Conservation (phyloP, 1,140 invertebrate genomes). For the Coenobita brevimanus region DNA sequence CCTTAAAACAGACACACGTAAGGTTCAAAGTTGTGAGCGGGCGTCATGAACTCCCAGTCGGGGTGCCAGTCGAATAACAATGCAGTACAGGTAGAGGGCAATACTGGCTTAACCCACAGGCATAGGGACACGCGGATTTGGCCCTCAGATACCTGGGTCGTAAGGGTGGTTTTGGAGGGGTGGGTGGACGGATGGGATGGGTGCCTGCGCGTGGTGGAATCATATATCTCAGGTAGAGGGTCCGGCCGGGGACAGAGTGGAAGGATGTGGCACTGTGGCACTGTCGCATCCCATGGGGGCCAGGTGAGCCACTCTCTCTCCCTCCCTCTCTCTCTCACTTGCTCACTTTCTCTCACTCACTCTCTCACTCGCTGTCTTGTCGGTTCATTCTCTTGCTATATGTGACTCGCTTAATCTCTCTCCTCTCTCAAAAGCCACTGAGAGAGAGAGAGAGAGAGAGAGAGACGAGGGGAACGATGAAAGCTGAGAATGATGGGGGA, state of each 20-base stretch:
- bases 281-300: constrained; percentile 47
- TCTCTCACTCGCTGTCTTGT: no score
- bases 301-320: constrained; percentile 34
- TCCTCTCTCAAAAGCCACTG: no score
- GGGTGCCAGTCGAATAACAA: constrained; percentile 59
- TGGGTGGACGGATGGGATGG: not conserved
- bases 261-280: constrained; percentile 60
- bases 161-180: constrained; percentile 24
- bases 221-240: constrained; percentile 64
- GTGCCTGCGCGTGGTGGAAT: not conserved
- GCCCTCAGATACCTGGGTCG: not conserved
- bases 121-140: not conserved
- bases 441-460: no score
- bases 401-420: no score
- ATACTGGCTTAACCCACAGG: constrained; percentile 8
- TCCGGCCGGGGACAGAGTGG: constrained; percentile 57
- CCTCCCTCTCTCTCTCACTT: not conserved
- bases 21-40: constrained; percentile 5
- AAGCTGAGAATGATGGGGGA: no score
- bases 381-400: no score
- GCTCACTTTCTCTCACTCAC: constrained; percentile 6
- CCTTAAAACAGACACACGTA: not conserved
- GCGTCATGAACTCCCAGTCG: constrained; percentile 22
- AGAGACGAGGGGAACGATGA: no score
- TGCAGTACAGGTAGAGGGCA: constrained; percentile 50